phyloP scores from a whole-genome alignment of 2,888 invertebrate species.

The Drosophila meridionalis region DNA sequence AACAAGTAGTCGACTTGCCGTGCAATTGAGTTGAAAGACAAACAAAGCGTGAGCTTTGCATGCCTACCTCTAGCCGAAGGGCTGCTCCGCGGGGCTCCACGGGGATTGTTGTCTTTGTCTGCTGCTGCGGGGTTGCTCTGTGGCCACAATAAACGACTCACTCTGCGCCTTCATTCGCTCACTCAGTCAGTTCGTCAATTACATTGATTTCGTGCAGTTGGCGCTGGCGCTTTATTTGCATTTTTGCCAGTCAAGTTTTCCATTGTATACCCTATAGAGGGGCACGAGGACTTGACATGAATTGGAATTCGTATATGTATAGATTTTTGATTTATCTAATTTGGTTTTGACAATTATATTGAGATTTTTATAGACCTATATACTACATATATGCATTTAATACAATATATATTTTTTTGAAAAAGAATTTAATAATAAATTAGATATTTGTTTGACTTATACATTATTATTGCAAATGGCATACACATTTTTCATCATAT shows the following conservation, averaged over 20 bases:
- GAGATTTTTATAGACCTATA: background rate
- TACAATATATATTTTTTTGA: background rate
- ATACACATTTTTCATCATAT: no score
- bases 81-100: slow-evolving; percentile 3
- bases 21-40: slow-evolving; percentile 80
- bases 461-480: background rate
- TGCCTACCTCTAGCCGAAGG: slow-evolving; percentile 36
- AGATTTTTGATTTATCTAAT: background rate
- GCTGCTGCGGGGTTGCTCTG: slow-evolving; percentile 18
- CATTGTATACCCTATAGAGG: slow-evolving; percentile 27
- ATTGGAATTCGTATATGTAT: background rate
- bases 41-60: slow-evolving; percentile 68
- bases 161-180: slow-evolving; percentile 44
- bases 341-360: background rate
- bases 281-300: background rate
- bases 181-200: slow-evolving; percentile 76
- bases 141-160: slow-evolving; percentile 63
- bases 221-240: slow-evolving; percentile 62
- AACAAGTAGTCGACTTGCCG: slow-evolving; percentile 63
- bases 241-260: slow-evolving; percentile 57
- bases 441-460: background rate
- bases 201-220: slow-evolving; percentile 71
- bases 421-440: background rate
- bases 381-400: background rate
- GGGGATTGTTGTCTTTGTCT: slow-evolving; percentile 40